phyloP scores from a whole-genome alignment of 1,140 invertebrate genomes.

The Drosophila nigrodunni region DNA sequence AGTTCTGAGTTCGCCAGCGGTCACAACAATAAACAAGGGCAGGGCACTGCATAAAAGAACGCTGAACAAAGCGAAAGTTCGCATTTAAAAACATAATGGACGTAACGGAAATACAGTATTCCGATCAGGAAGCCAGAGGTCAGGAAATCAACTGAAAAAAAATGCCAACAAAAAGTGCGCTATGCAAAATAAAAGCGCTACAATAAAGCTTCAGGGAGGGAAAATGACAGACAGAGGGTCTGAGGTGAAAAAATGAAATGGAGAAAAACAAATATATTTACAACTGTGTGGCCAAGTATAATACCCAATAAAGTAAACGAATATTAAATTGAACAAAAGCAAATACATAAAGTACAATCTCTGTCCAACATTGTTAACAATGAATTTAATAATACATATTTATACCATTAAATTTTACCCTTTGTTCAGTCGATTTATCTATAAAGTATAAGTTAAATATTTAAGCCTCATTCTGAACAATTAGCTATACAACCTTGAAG shows the following conservation, averaged over 20 bases:
- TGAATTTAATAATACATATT: not conserved
- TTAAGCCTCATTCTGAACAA: conserved; percentile 17
- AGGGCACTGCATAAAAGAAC: conserved; percentile 9
- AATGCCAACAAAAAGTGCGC: conserved; percentile 64
- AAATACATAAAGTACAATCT: conserved; percentile 4
- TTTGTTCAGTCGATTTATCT: conserved; percentile 3
- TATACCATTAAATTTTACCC: not conserved
- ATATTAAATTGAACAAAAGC: conserved; percentile 39
- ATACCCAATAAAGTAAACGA: conserved; percentile 40
- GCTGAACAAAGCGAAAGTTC: conserved; percentile 48
- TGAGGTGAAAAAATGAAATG: conserved; percentile 21
- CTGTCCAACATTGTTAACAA: conserved; percentile 19
- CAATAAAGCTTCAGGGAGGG: conserved; percentile 8
- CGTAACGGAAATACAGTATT: conserved; percentile 78
- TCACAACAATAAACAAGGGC: conserved; percentile 39
- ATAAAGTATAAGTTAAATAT: conserved; percentile 22
- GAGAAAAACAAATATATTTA: conserved; percentile 42
- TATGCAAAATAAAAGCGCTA: conserved; percentile 46
- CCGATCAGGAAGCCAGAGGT: conserved; percentile 74
- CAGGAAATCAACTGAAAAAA: conserved; percentile 78
- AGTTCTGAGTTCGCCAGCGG: conserved; percentile 19
- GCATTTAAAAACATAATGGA: conserved; percentile 79
- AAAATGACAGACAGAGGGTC: conserved; percentile 16
- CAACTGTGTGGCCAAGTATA: conserved; percentile 22
- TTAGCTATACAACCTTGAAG: conserved; percentile 28